These are phyloP conservation scores for Otolemur garnettii DNA, from an alignment of 2,113 vertebrate species.

Conservation along the genomic window DNA sequence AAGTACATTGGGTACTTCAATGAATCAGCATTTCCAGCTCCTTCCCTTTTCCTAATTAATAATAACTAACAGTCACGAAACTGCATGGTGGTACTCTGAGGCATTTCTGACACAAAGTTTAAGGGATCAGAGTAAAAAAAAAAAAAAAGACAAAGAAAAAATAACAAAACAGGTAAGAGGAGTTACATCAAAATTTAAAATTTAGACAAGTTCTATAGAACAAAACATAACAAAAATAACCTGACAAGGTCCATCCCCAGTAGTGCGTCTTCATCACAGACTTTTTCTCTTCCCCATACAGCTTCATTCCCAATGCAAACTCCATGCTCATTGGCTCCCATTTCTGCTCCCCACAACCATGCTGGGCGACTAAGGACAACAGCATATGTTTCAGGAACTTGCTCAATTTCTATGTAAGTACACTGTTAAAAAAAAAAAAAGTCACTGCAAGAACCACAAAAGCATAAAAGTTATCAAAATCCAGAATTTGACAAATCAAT, in stretches of 20 bases:
- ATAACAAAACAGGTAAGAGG: slow-evolving; percentile 28
- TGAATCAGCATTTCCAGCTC: slow-evolving; percentile 26
- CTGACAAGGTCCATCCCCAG: slow-evolving; percentile 98
- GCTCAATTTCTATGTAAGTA: slow-evolving; percentile 94
- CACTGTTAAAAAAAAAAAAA: slow-evolving; percentile 88
- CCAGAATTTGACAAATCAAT: slow-evolving; percentile 40
- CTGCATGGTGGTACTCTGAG: background rate
- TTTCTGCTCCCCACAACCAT: slow-evolving; percentile 99
- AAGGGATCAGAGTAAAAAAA: background rate
- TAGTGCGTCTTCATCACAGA: slow-evolving; percentile 91
- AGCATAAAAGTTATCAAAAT: slow-evolving; percentile 20
- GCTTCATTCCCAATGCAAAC: slow-evolving; percentile 98
- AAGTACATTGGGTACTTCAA: slow-evolving; percentile 20
- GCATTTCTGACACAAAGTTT: slow-evolving; percentile 18
- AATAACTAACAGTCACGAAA: slow-evolving; percentile 8
- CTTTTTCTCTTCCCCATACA: slow-evolving; percentile 94
- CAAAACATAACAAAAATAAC: slow-evolving; percentile 82
- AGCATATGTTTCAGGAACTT: slow-evolving; percentile 91
- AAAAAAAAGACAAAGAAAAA: background rate
- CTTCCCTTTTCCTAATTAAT: slow-evolving; percentile 30
- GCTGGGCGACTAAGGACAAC: slow-evolving; percentile 96
- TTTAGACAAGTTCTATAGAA: slow-evolving; percentile 39
- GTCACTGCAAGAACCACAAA: slow-evolving; percentile 22
- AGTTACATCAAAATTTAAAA: slow-evolving; percentile 44
- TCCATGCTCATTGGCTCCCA: slow-evolving; percentile 97